phyloP scores from a whole-genome alignment of 2,797 vertebrate genomes.

The Mormyrops attenuatus region DNA sequence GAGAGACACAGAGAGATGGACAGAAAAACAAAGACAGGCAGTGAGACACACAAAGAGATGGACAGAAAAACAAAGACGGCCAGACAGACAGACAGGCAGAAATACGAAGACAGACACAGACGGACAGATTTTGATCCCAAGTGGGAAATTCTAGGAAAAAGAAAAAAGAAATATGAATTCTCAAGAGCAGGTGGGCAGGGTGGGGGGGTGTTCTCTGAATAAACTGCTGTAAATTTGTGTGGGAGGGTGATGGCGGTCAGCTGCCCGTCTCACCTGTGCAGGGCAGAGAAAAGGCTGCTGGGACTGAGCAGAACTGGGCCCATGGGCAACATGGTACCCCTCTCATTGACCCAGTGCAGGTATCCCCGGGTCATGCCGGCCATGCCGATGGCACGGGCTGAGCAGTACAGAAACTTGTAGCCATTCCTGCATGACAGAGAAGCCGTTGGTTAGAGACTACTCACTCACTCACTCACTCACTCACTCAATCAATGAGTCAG shows the following conservation, averaged over 20 bases:
- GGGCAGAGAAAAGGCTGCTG: constrained; percentile 90
- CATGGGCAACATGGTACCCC: constrained; percentile 88
- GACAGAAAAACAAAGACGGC: too few species aligned
- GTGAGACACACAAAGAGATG: too few species aligned
- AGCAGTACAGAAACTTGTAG: constrained; percentile 96
- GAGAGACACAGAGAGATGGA: too few species aligned
- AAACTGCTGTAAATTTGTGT: neutral
- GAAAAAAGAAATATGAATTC: neutral
- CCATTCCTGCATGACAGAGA: constrained; percentile 70
- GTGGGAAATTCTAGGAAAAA: neutral
- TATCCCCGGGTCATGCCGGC: constrained; percentile 95
- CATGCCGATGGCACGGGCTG: constrained; percentile 93
- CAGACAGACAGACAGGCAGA: neutral
- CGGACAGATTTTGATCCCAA: neutral
- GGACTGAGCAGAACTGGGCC: constrained; percentile 90
- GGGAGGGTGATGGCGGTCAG: neutral
- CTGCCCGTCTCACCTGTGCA: constrained; percentile 75
- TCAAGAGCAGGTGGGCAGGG: neutral
- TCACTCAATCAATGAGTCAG: neutral
- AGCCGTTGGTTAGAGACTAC: neutral
- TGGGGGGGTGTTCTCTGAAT: neutral
- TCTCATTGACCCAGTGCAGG: constrained; percentile 94
- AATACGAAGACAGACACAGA: neutral
- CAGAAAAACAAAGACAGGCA: neutral
- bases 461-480: too few species aligned